Evolutionary conservation across 2,888 invertebrate species (phyloP).

Genomic region (Scaptomyza polygonia): DNA sequence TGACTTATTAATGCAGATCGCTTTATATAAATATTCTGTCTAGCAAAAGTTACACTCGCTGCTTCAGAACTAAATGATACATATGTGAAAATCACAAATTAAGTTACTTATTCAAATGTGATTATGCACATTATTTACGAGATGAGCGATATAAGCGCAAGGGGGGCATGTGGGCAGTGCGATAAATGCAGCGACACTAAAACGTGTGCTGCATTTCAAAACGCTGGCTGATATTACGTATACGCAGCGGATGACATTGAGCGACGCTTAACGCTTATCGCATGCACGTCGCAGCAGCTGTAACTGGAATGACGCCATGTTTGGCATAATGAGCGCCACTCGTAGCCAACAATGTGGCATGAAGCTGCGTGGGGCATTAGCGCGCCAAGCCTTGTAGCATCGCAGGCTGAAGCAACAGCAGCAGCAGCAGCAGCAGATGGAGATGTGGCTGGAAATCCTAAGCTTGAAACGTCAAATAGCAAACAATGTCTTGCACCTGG

Average conservation of each 20-base stretch:
- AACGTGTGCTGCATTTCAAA: slow-evolving; percentile 71
- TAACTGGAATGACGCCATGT: slow-evolving; percentile 61
- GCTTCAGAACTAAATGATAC: slow-evolving; percentile 59
- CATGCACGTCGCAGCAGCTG: slow-evolving; percentile 71
- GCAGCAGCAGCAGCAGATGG: slow-evolving; percentile 11
- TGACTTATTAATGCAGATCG: not conserved
- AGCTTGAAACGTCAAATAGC: slow-evolving; percentile 68
- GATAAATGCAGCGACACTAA: slow-evolving; percentile 71
- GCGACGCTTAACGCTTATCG: slow-evolving; percentile 67
- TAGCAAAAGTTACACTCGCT: not conserved
- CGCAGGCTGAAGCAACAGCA: slow-evolving; percentile 2
- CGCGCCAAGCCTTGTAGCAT: slow-evolving; percentile 34
- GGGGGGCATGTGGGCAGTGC: slow-evolving; percentile 14
- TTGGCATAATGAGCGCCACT: slow-evolving; percentile 71
- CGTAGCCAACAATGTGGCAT: slow-evolving; percentile 32
- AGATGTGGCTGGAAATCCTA: slow-evolving; percentile 58
- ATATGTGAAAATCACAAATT: slow-evolving; percentile 73
- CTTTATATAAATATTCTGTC: no score
- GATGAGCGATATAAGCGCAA: slow-evolving; percentile 23
- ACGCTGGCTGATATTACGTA: slow-evolving; percentile 60
- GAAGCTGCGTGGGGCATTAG: slow-evolving; percentile 40
- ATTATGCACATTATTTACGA: slow-evolving; percentile 76
- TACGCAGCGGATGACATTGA: slow-evolving; percentile 69
- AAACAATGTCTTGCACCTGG: slow-evolving; percentile 77
- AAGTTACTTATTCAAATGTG: slow-evolving; percentile 79